Evolutionary conservation across 2,113 vertebrate genomes (phyloP).

Genomic region (Cyprinus carpio): DNA sequence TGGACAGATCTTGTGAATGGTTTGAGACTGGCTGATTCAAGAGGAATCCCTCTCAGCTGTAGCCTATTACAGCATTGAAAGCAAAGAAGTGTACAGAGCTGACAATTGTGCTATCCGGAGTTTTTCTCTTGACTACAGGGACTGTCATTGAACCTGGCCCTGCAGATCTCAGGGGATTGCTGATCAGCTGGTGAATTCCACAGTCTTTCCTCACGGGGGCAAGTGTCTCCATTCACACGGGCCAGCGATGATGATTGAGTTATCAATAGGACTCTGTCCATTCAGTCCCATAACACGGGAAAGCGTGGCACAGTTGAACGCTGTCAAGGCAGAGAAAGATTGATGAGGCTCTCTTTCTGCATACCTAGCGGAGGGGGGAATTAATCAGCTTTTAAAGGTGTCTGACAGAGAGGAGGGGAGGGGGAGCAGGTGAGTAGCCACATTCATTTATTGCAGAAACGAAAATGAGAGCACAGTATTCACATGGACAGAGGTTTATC

Average conservation of each 20-base stretch:
- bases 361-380: slow-evolving; percentile 21
- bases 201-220: slow-evolving; percentile 6
- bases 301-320: neutral
- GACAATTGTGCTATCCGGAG: slow-evolving; percentile 32
- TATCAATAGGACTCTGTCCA: slow-evolving; percentile 39
- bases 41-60: slow-evolving; percentile 15
- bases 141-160: slow-evolving; percentile 39
- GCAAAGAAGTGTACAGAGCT: slow-evolving; percentile 36
- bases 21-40: slow-evolving; percentile 3
- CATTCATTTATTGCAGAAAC: slow-evolving; percentile 29
- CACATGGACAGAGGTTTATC: slow-evolving; percentile 13
- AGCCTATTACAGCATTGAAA: slow-evolving; percentile 20
- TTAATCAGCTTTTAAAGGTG: slow-evolving; percentile 34
- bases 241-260: slow-evolving; percentile 43
- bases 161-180: slow-evolving; percentile 20
- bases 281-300: neutral
- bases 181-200: slow-evolving; percentile 38
- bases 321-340: slow-evolving; percentile 51
- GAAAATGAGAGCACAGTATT: slow-evolving; percentile 20
- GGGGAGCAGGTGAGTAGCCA: slow-evolving; percentile 17
- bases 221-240: slow-evolving; percentile 26
- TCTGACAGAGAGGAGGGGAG: neutral
- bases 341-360: slow-evolving; percentile 35
- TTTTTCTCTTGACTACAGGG: slow-evolving; percentile 34
- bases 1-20: neutral